Percentiles rank a stretch among this genome's conserved stretches.
phyloP scores from a whole-genome alignment of 2,113 vertebrate genomes.

The Etheostoma cragini region DNA sequence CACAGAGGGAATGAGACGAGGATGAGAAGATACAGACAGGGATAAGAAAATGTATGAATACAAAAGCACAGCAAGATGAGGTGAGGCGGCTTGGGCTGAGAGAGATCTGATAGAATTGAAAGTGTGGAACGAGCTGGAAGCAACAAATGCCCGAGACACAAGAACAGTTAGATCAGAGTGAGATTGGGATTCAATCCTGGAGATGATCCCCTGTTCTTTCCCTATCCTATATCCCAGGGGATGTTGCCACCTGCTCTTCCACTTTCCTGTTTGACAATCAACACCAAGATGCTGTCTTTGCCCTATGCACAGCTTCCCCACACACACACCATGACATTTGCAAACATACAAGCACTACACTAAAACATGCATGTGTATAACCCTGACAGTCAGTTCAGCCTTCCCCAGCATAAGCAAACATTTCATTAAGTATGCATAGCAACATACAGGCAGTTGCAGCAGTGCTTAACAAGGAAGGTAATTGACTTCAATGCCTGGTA shows the following conservation, averaged over 20 bases:
- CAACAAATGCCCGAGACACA: conserved; percentile 55
- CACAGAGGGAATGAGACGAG: conserved; percentile 34
- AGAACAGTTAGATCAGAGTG: conserved; percentile 61
- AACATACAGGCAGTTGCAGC: conserved; percentile 40
- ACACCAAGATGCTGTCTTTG: conserved; percentile 24
- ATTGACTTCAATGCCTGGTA: conserved; percentile 78
- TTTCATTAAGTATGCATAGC: conserved; percentile 28
- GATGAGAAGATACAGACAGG: conserved; percentile 53
- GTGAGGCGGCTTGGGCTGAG: conserved; percentile 37
- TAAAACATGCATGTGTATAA: conserved; percentile 36
- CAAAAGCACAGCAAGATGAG: conserved; percentile 61
- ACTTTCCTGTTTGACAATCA: conserved; percentile 52
- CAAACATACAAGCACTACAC: conserved; percentile 33
- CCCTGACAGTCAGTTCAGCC: conserved; percentile 7
- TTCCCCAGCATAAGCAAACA: conserved; percentile 32
- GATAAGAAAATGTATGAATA: conserved; percentile 70
- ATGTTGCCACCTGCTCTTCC: conserved; percentile 52
- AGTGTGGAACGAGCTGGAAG: conserved; percentile 43
- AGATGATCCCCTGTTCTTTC: conserved; percentile 60
- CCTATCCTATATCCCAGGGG: conserved; percentile 41
- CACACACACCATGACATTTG: conserved; percentile 26
- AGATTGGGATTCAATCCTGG: conserved; percentile 65
- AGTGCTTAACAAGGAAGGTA: conserved; percentile 76
- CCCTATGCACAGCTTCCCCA: neutral
- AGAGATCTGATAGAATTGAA: conserved; percentile 65